phyloP scores from a whole-genome alignment of 2,797 vertebrate species.

The Pterois miles region DNA sequence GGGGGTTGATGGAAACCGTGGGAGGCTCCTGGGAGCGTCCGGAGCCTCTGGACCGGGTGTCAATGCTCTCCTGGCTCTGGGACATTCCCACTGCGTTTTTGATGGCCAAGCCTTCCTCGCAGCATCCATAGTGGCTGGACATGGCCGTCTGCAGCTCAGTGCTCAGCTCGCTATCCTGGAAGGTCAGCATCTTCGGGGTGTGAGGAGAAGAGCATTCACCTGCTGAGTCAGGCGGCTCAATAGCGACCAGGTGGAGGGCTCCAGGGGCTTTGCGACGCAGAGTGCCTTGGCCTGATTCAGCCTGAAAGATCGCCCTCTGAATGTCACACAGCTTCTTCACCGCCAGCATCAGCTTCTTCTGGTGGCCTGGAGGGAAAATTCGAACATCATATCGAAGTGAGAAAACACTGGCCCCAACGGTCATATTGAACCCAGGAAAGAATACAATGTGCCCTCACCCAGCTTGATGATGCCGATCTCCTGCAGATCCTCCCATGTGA shows the following conservation, averaged over 20 bases:
- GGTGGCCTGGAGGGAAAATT: constrained; percentile 86
- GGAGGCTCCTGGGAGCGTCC: constrained; percentile 91
- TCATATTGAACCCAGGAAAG: background rate
- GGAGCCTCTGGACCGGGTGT: constrained; percentile 89
- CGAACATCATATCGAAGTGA: background rate
- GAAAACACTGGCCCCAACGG: background rate
- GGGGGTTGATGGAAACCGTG: constrained; percentile 72
- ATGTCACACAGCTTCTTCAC: constrained; percentile 93
- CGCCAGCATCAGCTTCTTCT: constrained; percentile 98
- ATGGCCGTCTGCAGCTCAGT: constrained; percentile 93
- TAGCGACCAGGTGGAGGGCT: constrained; percentile 76
- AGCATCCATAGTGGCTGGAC: constrained; percentile 79
- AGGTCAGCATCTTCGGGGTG: constrained; percentile 85
- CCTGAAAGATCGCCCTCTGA: constrained; percentile 79
- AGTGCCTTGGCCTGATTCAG: constrained; percentile 68
- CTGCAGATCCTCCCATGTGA: constrained; percentile 98
- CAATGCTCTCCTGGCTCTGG: constrained; percentile 90
- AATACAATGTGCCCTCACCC: constrained; percentile 78
- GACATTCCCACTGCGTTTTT: constrained; percentile 72
- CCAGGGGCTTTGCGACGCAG: constrained; percentile 72
- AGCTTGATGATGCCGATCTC: constrained; percentile 97
- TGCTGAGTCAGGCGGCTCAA: constrained; percentile 66
- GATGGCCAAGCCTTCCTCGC: constrained; percentile 83
- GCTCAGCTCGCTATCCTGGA: constrained; percentile 94
- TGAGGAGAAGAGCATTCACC: constrained; percentile 70